Evolutionary conservation across 2,888 invertebrate species (phyloP).

Genomic region (Allygus modestus): DNA sequence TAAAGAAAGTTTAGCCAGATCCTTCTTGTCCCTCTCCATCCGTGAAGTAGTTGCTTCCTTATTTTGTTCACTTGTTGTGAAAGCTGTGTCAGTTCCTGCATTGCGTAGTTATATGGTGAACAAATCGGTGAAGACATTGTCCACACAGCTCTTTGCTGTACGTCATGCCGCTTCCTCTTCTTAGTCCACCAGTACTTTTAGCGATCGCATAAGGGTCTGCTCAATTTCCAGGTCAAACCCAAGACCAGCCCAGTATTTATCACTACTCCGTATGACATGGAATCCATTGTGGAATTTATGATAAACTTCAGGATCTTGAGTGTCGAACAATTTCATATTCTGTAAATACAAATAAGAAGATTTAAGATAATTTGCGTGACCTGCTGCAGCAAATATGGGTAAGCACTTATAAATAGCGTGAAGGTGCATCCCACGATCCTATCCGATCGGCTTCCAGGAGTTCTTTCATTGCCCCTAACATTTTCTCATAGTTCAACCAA

Average conservation of each 20-base stretch:
- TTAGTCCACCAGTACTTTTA: slow-evolving; percentile 58
- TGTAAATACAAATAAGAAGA: slow-evolving; percentile 46
- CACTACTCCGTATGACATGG: slow-evolving; percentile 50
- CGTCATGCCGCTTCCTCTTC: slow-evolving; percentile 24
- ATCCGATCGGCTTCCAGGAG: slow-evolving; percentile 56
- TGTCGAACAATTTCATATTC: slow-evolving; percentile 29
- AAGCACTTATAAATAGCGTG: neutral
- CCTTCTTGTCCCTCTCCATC: too few relatives aligned
- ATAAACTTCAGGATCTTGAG: slow-evolving; percentile 9
- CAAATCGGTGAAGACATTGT: neutral
- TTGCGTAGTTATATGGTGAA: neutral
- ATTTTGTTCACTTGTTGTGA: neutral
- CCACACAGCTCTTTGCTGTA: neutral
- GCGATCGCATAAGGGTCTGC: slow-evolving; percentile 40
- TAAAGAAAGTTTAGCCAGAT: too few relatives aligned
- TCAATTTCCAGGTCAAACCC: slow-evolving; percentile 18
- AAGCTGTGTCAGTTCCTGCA: neutral
- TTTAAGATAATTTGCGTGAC: slow-evolving; percentile 44
- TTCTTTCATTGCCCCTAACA: neutral
- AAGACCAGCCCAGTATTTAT: slow-evolving; percentile 59
- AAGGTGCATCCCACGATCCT: slow-evolving; percentile 55
- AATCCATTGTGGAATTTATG: too few relatives aligned
- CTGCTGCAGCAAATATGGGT: slow-evolving; percentile 51
- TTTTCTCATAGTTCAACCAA: slow-evolving; percentile 1
- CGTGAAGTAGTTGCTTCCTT: neutral